Evolutionary conservation across 1,140 invertebrate genomes (phyloP).

Genomic region (Eueides isabella): DNA sequence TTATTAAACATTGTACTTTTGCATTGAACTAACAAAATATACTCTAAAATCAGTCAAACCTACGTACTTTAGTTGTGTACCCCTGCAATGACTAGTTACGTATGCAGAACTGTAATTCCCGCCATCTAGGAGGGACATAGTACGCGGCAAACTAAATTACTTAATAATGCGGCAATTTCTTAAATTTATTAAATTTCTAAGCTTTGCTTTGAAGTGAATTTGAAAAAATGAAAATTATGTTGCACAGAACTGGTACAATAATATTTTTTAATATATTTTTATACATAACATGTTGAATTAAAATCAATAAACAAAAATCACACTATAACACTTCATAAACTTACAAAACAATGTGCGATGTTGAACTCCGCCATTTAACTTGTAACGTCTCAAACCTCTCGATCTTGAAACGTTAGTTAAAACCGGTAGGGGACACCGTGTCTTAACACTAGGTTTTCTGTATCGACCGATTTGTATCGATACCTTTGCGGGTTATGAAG

Average conservation of each 20-base stretch:
- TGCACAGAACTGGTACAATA: not conserved
- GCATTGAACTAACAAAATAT: not conserved
- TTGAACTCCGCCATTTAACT: no score
- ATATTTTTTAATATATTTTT: not conserved
- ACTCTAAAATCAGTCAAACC: not conserved
- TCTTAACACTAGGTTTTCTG: no score
- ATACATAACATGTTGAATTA: not conserved
- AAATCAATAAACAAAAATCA: no score
- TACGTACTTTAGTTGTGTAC: constrained; percentile 36
- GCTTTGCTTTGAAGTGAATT: not conserved
- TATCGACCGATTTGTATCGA: no score
- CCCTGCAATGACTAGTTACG: constrained; percentile 48
- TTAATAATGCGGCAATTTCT: constrained; percentile 48
- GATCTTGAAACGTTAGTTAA: no score
- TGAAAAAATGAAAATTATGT: not conserved
- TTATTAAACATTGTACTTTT: no score
- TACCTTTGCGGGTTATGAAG: no score
- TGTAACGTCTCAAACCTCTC: no score
- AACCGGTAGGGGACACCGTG: no score
- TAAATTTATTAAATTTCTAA: constrained; percentile 39
- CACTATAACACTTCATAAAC: no score
- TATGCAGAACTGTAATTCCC: constrained; percentile 56
- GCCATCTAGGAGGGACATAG: constrained; percentile 47
- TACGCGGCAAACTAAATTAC: constrained; percentile 45
- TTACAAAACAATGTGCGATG: no score